These are phyloP conservation scores for Sturnus vulgaris DNA, from an alignment of 2,113 vertebrate species.

Conservation along the genomic window DNA sequence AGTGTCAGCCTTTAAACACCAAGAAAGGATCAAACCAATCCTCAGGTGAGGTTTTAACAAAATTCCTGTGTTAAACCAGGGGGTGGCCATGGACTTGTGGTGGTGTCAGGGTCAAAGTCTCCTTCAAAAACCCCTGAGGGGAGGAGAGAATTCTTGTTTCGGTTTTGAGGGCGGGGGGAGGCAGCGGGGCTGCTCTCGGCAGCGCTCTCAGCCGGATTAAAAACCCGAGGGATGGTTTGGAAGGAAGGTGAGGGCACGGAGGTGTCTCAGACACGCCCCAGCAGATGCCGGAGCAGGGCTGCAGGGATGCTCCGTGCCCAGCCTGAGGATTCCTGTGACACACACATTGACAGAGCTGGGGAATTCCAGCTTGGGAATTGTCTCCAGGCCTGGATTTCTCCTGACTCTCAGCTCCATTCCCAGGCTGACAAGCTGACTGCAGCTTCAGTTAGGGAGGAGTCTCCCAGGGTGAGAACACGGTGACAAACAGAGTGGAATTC, in stretches of 20 bases:
- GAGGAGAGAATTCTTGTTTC: not conserved
- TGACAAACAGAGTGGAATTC: too few species aligned
- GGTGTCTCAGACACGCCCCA: not conserved
- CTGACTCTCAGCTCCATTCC: too few species aligned
- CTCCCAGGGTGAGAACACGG: too few species aligned
- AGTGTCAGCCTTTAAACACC: not conserved
- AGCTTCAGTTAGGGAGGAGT: too few species aligned
- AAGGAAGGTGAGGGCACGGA: not conserved
- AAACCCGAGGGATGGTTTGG: not conserved
- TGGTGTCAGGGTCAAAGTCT: not conserved
- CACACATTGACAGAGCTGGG: too few species aligned
- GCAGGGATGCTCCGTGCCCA: not conserved
- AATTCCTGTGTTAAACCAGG: not conserved
- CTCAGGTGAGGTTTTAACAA: not conserved
- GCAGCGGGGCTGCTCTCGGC: not conserved
- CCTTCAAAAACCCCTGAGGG: not conserved
- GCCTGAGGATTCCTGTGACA: not conserved
- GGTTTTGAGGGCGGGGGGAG: not conserved
- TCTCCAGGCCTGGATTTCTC: too few species aligned
- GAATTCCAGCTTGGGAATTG: too few species aligned
- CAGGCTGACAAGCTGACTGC: too few species aligned
- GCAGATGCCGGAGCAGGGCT: not conserved
- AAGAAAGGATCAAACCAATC: not conserved
- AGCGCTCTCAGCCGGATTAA: rapidly evolving
- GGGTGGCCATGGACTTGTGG: rapidly evolving